Base-by-base conservation (phyloP, 2,888 invertebrate species). In the Punctoribates punctum region DNA sequence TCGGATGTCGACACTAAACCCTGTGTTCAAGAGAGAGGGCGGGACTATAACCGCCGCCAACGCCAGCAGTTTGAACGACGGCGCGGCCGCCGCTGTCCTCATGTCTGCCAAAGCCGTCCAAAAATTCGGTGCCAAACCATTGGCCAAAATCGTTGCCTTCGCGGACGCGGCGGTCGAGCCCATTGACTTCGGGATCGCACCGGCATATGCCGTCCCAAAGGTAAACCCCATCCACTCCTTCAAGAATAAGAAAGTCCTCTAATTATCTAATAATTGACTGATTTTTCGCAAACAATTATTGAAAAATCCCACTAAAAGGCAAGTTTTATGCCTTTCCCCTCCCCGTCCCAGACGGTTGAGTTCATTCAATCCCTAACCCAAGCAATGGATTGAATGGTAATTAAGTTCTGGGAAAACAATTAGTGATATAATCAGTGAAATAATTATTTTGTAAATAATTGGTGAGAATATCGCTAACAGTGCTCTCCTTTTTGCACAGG, bases 131-230 rank as follows among this genome's bases (percentile, higher is more conserved):
- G 86, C 97, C 72, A 93, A 89, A 82, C 98, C 98, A 0, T 85
- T 99, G 75, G 98, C 96, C 0, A 88, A 96, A 77, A 86, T 99
- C 23, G 90, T 94, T 11, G 95, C 91, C 57, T 99, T 94, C 86
- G 90, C 93, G n/a, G 88, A 90, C 81, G 93, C 96, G 78, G 96
- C 96, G 62, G 96, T 96, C 67, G 97, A 97, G 81, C 99, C 99
- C 62, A n/a, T 15, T 65, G 57, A 15, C 17, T 48, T 48, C 46
- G 23, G 25, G 25, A 34, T 34, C 5, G 62, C 27, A n/a, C 3
- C 11, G 17, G 34, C 27, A 17, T 17, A 29, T 29, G 29, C 11
- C 9, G 11, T 25, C 25, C 25, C 34, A 34, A 34, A 34, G 25
- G 25, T 54, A n/a, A 1, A 20, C 23, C 3, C 13, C 6, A 15